Conservation (phyloP, 2,113 vertebrate genomes). For the Anguilla japonica region DNA sequence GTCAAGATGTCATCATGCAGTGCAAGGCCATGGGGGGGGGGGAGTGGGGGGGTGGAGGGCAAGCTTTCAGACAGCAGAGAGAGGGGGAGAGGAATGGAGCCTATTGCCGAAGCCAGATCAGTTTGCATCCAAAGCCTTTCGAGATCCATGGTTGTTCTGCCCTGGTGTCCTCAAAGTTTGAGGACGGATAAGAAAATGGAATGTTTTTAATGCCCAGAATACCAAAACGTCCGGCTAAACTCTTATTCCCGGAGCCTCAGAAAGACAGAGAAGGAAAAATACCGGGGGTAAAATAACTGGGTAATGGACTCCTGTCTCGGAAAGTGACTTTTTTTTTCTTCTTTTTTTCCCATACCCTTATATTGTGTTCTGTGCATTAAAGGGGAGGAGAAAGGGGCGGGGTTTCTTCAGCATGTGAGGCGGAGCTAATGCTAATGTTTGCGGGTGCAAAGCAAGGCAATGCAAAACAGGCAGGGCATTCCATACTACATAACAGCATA, state of each 20-base stretch:
- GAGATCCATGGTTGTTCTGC: conserved; percentile 19
- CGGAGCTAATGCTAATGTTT: neutral
- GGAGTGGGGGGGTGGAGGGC: too few relatives aligned
- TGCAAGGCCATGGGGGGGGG: conserved; percentile 26
- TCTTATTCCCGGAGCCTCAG: neutral
- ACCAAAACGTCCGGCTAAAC: neutral
- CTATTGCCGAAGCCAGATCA: conserved; percentile 13
- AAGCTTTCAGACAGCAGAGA: neutral
- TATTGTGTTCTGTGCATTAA: conserved; percentile 42
- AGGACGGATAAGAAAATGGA: neutral
- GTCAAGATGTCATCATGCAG: conserved; percentile 38
- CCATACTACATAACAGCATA: conserved; percentile 21
- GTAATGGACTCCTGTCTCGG: too few relatives aligned
- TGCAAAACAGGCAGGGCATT: conserved; percentile 44
- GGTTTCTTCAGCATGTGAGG: neutral
- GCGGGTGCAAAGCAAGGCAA: conserved; percentile 38
- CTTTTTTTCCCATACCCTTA: neutral
- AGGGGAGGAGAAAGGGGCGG: neutral
- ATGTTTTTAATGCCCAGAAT: conserved; percentile 44
- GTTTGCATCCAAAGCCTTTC: neutral
- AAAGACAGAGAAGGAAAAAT: neutral
- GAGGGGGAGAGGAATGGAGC: conserved; percentile 11
- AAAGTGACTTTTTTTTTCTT: too few relatives aligned
- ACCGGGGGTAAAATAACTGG: too few relatives aligned
- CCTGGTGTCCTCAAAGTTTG: conserved; percentile 13